Percentiles rank a stretch among this genome's conserved stretches.
Evolutionary conservation across 2,113 vertebrate genomes (phyloP).

Genomic region (Vanacampus margaritifer): DNA sequence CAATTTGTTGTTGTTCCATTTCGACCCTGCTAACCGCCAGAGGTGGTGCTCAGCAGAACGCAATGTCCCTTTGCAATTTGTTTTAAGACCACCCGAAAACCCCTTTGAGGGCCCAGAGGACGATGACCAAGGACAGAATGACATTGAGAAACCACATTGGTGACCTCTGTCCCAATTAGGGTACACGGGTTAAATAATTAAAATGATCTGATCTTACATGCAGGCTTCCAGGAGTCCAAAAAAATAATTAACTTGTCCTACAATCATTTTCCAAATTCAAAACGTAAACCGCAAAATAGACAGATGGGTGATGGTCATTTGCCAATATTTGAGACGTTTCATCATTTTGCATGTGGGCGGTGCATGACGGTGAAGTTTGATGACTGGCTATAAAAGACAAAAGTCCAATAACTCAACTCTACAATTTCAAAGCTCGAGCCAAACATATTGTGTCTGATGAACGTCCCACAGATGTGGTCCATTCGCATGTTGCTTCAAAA

Average conservation of each 20-base stretch:
- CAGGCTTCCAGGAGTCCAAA: background rate
- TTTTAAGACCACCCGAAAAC: slow-evolving; percentile 7
- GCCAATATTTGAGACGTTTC: background rate
- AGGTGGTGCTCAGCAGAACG: too few species aligned
- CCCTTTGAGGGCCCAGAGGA: too few species aligned
- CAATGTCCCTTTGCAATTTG: background rate
- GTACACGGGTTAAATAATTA: background rate
- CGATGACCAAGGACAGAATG: too few species aligned
- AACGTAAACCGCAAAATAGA: background rate
- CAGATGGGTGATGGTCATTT: background rate
- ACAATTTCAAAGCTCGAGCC: background rate
- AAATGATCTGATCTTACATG: background rate
- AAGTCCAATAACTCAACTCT: background rate
- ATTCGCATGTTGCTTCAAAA: background rate
- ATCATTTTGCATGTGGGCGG: background rate
- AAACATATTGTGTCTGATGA: slow-evolving; percentile 4
- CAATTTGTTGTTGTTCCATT: too few species aligned
- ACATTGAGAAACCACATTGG: too few species aligned
- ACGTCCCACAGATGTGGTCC: slow-evolving; percentile 4
- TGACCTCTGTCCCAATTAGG: background rate
- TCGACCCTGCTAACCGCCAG: too few species aligned
- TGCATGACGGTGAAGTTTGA: background rate
- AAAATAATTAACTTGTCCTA: background rate
- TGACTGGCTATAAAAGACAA: background rate
- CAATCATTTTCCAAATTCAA: background rate